Evolutionary conservation across 2,888 invertebrate species (phyloP).

Genomic region (Incurvaria masculella): DNA sequence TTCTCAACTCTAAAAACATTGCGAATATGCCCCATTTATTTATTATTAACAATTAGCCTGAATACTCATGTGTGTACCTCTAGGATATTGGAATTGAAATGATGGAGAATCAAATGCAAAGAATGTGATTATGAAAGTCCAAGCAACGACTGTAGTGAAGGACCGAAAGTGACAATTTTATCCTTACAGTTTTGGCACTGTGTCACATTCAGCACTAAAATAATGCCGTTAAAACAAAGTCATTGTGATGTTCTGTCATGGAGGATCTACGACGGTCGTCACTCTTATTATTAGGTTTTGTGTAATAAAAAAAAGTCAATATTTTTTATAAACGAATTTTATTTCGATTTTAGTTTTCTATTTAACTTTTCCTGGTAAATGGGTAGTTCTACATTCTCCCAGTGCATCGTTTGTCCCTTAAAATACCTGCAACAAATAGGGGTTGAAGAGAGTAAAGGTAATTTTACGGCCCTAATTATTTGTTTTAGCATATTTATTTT

Average conservation of each 20-base stretch:
- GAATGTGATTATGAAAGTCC: too few species aligned
- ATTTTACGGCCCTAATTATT: not conserved
- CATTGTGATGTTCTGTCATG: not conserved
- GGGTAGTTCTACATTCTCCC: slow-evolving; percentile 36
- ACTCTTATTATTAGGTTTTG: not conserved
- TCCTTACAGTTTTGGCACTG: too few species aligned
- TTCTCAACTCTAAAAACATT: too few species aligned
- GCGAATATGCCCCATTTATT: too few species aligned
- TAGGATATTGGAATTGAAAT: too few species aligned
- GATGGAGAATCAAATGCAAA: too few species aligned
- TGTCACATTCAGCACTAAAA: not conserved
- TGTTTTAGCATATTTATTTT: not conserved
- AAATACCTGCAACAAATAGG: slow-evolving; percentile 28
- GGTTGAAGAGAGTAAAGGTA: slow-evolving; percentile 1
- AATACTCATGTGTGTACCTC: too few species aligned
- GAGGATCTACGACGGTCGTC: not conserved
- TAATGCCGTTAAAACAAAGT: not conserved
- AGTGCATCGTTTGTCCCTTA: slow-evolving; percentile 28
- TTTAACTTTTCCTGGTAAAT: slow-evolving; percentile 23
- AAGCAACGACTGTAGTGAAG: too few species aligned
- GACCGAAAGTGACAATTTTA: too few species aligned
- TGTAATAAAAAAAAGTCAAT: not conserved
- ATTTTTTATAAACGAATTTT: not conserved
- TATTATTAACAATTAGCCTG: too few species aligned
- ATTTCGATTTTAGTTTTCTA: slow-evolving; percentile 8